Evolutionary conservation across 2,888 invertebrate species (phyloP), one percentile per base, ranked within the genome.

Genomic region (Ctenicera cuprea): DNA sequence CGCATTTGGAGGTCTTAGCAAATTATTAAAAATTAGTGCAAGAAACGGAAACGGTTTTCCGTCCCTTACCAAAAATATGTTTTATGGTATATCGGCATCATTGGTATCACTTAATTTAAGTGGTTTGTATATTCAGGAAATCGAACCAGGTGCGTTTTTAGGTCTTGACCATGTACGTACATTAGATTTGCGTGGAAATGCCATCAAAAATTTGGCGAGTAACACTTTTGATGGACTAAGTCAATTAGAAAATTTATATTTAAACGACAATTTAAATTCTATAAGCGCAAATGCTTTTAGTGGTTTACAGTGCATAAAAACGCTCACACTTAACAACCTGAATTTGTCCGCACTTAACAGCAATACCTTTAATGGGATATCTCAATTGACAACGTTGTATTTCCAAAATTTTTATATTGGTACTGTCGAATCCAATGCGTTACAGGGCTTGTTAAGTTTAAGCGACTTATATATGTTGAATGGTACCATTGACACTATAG

Each of bases 111-210:
- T 59, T 4, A 59, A 59, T 8, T 16, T 59, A 1, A 20, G 18
- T 12, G 1, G 12, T 20, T 11, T 59, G 3, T 2, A n/a, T 11
- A 20, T 59, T 16, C 12, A 37, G 14, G 16, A 16, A 14, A 59
- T 59, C 14, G 20, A 33, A 38, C 18, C 59, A 18, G 59, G 59
- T 9, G 38, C 59, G 3, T 59, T 59, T 14, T 11, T n/a, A 11
- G 59, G 59, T 16, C 38, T 59, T 8, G 59, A 59, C 8, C 14
- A 3, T 3, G 3, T 54, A 7, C 3, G 5, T 7, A 26, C 12
- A 20, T 33, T 67, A 59, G 54, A 67, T 59, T 43, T 67, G 3
- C 14, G 26, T 2, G 41, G 12, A 9, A 67, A 67, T 20, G 11
- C 0, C 5, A 20, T 59, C 3, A 37, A 11, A 18, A 18, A 3